Evolutionary conservation across 2,113 vertebrate genomes (phyloP).

Genomic region (Synchiropus splendidus): DNA sequence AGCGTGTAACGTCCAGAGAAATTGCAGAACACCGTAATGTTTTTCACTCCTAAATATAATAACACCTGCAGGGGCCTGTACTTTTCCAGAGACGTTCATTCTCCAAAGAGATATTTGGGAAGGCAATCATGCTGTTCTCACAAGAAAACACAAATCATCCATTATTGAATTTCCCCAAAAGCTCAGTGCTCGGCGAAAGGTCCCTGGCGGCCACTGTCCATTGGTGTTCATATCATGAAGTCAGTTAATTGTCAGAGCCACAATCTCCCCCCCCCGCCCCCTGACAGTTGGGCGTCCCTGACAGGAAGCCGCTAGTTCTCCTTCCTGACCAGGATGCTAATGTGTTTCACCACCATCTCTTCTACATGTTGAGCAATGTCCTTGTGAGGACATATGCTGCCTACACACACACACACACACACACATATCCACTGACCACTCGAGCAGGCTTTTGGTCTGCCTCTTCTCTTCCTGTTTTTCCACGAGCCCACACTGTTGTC

Average conservation of each 20-base stretch:
- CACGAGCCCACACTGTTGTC: constrained; percentile 65
- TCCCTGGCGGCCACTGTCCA: constrained; percentile 26
- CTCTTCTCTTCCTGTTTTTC: constrained; percentile 68
- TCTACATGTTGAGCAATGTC: constrained; percentile 43
- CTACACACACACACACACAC: constrained; percentile 15
- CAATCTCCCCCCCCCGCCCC: not conserved
- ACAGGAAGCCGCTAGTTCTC: constrained; percentile 40
- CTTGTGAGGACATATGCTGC: constrained; percentile 34
- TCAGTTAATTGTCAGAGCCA: constrained; percentile 33
- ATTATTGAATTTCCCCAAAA: constrained; percentile 42
- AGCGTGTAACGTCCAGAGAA: too few species aligned
- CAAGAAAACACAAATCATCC: constrained; percentile 39
- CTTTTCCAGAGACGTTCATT: constrained; percentile 19
- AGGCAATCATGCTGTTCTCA: constrained; percentile 18
- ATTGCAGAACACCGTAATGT: too few species aligned
- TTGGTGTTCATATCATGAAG: constrained; percentile 34
- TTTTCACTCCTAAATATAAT: constrained; percentile 1
- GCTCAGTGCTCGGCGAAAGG: constrained; percentile 19
- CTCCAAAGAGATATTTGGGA: constrained; percentile 20
- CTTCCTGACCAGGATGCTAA: constrained; percentile 33
- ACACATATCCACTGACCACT: constrained; percentile 34
- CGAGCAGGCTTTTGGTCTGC: constrained; percentile 38
- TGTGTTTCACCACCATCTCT: constrained; percentile 25
- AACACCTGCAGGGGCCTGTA: constrained; percentile 20
- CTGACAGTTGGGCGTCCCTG: constrained; percentile 35